Evolutionary conservation across 2,888 invertebrate genomes (phyloP).

Genomic region (Drosophila neutralis): DNA sequence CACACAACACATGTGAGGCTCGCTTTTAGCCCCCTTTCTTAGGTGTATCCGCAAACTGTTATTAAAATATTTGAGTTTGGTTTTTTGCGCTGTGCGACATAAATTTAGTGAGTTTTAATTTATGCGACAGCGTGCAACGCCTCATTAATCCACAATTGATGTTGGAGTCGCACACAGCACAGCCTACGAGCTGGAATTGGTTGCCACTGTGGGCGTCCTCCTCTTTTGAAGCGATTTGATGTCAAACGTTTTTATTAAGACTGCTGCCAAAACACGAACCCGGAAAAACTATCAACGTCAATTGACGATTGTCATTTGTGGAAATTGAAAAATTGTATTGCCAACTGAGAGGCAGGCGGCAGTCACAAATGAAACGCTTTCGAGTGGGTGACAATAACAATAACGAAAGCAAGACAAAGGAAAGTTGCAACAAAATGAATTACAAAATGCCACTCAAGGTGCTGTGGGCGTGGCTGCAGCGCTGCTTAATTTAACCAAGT

Average conservation of each 20-base stretch:
- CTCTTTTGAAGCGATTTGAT: slow-evolving; percentile 42
- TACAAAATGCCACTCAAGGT: slow-evolving; percentile 55
- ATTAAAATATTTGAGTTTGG: slow-evolving; percentile 55
- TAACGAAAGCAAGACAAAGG: slow-evolving; percentile 36
- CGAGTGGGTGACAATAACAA: slow-evolving; percentile 31
- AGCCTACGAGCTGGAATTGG: slow-evolving; percentile 21
- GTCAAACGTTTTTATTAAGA: slow-evolving; percentile 69
- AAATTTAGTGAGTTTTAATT: slow-evolving; percentile 43
- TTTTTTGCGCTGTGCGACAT: slow-evolving; percentile 27
- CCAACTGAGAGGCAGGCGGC: slow-evolving; percentile 27
- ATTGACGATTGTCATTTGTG: slow-evolving; percentile 69
- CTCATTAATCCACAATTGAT: slow-evolving; percentile 59
- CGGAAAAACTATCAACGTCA: slow-evolving; percentile 72
- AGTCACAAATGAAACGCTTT: slow-evolving; percentile 42
- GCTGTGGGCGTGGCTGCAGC: slow-evolving; percentile 47
- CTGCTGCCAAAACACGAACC: slow-evolving; percentile 37
- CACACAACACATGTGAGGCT: slow-evolving; percentile 52
- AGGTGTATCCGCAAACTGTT: slow-evolving; percentile 28
- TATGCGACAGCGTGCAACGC: slow-evolving; percentile 56
- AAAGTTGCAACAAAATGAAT: slow-evolving; percentile 53
- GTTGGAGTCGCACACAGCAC: slow-evolving; percentile 19
- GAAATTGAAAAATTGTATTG: slow-evolving; percentile 72
- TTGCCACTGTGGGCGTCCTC: slow-evolving; percentile 56
- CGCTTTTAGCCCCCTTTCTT: slow-evolving; percentile 9
- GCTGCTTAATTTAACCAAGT: slow-evolving; percentile 48